Percentiles rank a stretch among this genome's conserved stretches.
These are phyloP conservation scores for Pampusana beccarii DNA, from an alignment of 2,113 vertebrate species.

Conservation along the genomic window DNA sequence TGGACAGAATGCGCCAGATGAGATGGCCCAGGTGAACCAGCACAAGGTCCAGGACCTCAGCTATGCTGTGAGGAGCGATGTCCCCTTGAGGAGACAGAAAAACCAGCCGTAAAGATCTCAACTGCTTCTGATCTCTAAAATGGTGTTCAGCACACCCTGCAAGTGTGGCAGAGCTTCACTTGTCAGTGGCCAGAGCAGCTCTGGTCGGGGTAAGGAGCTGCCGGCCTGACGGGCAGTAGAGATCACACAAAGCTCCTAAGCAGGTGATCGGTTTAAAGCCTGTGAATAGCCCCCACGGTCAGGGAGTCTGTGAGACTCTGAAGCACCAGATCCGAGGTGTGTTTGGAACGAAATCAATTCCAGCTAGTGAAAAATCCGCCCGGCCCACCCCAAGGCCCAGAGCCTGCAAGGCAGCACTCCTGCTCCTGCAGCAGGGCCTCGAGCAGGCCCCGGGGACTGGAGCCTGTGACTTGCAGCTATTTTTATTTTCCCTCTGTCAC, in stretches of 20 bases:
- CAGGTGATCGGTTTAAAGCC: background rate
- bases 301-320: background rate
- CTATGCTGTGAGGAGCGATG: background rate
- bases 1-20: fast-evolving
- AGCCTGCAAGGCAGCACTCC: background rate
- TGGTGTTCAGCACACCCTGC: background rate
- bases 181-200: background rate
- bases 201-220: background rate
- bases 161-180: background rate
- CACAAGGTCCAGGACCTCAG: background rate
- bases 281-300: background rate
- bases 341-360: background rate
- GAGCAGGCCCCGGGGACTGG: background rate
- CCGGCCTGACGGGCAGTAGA: background rate
- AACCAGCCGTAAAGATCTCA: fast-evolving
- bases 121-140: background rate
- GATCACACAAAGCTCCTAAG: background rate
- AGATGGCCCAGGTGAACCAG: background rate
- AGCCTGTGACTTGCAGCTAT: background rate
- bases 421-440: background rate
- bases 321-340: background rate
- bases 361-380: background rate
- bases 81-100: background rate
- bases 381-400: background rate
- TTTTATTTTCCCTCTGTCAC: background rate